Evolutionary conservation across 1,140 invertebrate species (phyloP).

Genomic region (Sinonovacula constricta): DNA sequence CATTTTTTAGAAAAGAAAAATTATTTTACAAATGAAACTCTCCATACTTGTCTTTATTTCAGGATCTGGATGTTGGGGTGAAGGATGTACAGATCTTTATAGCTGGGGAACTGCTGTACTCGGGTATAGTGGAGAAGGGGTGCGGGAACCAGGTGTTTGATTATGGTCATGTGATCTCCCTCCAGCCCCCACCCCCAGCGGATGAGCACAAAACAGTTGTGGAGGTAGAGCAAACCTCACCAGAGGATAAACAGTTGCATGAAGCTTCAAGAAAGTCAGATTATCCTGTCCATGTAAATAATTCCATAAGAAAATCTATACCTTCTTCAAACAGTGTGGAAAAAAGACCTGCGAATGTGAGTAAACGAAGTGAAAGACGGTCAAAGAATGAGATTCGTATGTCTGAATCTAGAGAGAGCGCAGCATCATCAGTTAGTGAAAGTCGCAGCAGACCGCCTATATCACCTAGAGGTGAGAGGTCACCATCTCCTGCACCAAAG

Average conservation of each 20-base stretch:
- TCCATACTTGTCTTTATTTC: no score
- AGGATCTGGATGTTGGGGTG: constrained; percentile 75
- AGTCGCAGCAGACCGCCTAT: constrained; percentile 33
- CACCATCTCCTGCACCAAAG: constrained; percentile 39
- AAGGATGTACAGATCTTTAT: constrained; percentile 71
- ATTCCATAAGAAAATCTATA: neutral
- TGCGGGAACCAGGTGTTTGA: constrained; percentile 79
- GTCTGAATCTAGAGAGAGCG: constrained; percentile 26
- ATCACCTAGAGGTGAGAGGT: constrained; percentile 49
- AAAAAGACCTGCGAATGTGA: no score
- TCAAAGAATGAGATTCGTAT: constrained; percentile 10
- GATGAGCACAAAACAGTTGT: no score
- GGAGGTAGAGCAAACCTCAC: no score
- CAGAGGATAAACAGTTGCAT: constrained; percentile 3
- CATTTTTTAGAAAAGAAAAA: no score
- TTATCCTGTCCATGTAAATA: neutral
- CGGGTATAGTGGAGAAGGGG: constrained; percentile 76
- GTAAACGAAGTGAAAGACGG: neutral
- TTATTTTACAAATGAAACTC: no score
- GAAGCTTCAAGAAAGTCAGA: neutral
- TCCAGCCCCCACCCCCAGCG: constrained; percentile 28
- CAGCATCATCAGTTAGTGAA: constrained; percentile 19
- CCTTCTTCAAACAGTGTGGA: no score
- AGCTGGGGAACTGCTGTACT: constrained; percentile 69
- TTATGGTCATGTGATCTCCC: constrained; percentile 71